phyloP scores from a whole-genome alignment of 35 echinoderm and acorn worm genomes.

The Apostichopus parvimensis region DNA sequence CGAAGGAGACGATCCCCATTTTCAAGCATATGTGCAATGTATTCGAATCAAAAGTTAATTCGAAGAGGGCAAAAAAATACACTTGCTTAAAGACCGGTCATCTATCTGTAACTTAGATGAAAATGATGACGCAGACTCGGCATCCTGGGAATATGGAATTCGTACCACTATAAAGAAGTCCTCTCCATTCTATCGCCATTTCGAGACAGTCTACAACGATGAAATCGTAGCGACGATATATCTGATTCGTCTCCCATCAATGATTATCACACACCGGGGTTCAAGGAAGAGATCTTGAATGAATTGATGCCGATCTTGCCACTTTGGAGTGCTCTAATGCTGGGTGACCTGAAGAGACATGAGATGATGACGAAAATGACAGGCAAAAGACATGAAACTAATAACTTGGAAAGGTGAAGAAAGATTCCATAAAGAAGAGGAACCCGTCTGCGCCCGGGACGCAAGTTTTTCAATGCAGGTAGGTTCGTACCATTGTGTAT shows the following conservation, averaged over 20 bases:
- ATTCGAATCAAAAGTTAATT: not conserved
- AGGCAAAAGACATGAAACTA: not conserved
- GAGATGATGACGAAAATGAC: too few species aligned
- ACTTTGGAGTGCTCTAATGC: conserved; percentile 20
- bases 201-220: not conserved
- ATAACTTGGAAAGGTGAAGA: conserved; percentile 28
- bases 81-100: not conserved
- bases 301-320: conserved; percentile 7
- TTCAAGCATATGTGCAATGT: not conserved
- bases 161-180: not conserved
- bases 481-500: too few species aligned
- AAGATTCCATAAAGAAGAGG: conserved; percentile 1
- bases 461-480: too few species aligned
- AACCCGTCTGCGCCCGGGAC: too few species aligned
- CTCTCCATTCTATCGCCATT: not conserved
- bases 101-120: not conserved
- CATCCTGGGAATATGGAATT: not conserved
- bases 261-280: not conserved
- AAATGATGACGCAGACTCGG: not conserved
- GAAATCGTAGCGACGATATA: not conserved
- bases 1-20: not conserved
- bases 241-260: not conserved
- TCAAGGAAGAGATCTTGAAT: not conserved
- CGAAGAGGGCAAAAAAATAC: not conserved
- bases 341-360: not conserved